Percentiles rank a stretch among this genome's conserved stretches.
Evolutionary conservation across 2,888 invertebrate species (phyloP).

Genomic region (Halictus quadricinctus): DNA sequence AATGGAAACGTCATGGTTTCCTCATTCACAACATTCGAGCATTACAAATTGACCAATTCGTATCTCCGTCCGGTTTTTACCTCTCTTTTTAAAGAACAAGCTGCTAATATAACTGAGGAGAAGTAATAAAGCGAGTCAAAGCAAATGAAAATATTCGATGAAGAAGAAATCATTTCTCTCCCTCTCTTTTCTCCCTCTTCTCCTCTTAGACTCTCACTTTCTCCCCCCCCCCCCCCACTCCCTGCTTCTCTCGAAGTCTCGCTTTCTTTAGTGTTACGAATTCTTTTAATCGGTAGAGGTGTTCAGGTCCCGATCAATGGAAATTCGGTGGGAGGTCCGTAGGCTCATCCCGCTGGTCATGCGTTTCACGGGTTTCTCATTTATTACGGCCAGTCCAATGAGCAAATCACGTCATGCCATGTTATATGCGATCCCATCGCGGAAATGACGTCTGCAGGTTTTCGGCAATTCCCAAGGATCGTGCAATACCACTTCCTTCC

Average conservation of each 20-base stretch:
- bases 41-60: constrained; percentile 5
- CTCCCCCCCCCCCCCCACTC: not conserved
- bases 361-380: constrained; percentile 56
- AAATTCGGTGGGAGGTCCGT: constrained; percentile 49
- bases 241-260: not conserved
- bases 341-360: constrained; percentile 49
- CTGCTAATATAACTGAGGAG: not conserved
- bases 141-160: not conserved
- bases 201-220: not conserved
- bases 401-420: constrained; percentile 71
- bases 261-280: constrained; percentile 44
- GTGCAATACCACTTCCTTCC: constrained; percentile 54
- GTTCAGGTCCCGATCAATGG: constrained; percentile 19
- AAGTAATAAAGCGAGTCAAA: constrained; percentile 4
- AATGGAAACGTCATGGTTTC: not conserved
- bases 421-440: constrained; percentile 53
- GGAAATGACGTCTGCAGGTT: constrained; percentile 68
- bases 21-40: constrained; percentile 1
- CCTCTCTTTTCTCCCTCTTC: not conserved
- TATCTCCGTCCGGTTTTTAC: not conserved
- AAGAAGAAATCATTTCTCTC: not conserved
- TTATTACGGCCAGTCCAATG: constrained; percentile 63
- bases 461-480: constrained; percentile 54
- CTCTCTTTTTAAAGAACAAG: not conserved
- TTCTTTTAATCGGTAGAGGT: constrained; percentile 42